Base-by-base conservation (phyloP, 2,888 invertebrate species). In the Glaucopsyche alexis region DNA sequence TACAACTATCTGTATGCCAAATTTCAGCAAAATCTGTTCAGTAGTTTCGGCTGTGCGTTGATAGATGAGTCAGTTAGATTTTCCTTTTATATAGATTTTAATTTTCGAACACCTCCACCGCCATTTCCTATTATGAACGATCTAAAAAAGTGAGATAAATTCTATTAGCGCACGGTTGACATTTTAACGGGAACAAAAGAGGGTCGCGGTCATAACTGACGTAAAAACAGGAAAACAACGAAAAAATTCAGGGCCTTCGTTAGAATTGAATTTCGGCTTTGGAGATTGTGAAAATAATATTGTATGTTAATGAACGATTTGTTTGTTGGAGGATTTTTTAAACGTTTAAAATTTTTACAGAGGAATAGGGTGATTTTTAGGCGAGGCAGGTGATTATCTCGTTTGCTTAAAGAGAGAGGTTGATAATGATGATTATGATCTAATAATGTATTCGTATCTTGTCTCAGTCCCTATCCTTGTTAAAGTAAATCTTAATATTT, bases 181-280 rank as follows among this genome's bases (percentile, higher is more conserved):
- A 50, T 50, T 71, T 50, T 71, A 50, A 71, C 50, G 71, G 38
- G 71, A 52, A 71, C 71, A 71, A 71, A 50, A 50, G 71, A 71
- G 71, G 49, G 50, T 71, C 50, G 49, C 47, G 71, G 50, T 71
- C 71, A 50, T 71, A 71, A 71, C 50, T 49, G 71, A 49, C 50
- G n/a, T 71, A 50, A 50, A 71, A 71, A 71, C 71, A 71, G 71
- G 71, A 71, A 71, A 71, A 71, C 49, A 38, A 50, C 71, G 50
- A 71, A 52, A 52, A 71, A 71, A 71, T 71, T 71, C 66, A 13
- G n/a, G 42, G 66, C 42, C 66, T 66, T 66, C 66, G 66, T 66
- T 66, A 66, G 66, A 42, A 66, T 67, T 60, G 55, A 40, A 72
- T 66, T 72, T 72, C 13, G 16, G 13, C 42, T 66, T 60, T 38